Evolutionary conservation across 2,113 vertebrate genomes (phyloP).

Genomic region (Isichthys henryi): DNA sequence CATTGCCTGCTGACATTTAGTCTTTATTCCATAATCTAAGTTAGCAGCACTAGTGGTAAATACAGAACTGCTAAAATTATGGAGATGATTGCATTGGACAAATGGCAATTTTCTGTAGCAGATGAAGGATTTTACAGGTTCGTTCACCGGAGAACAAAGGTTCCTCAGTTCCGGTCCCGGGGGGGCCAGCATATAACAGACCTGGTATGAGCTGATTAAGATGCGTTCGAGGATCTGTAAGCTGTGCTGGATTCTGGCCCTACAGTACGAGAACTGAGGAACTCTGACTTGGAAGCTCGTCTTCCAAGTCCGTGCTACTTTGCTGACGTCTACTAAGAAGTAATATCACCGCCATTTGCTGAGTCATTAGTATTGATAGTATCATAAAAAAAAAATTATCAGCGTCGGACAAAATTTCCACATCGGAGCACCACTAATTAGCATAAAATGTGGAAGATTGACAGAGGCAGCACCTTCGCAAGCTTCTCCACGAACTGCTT

Average conservation of each 20-base stretch:
- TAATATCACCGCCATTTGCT: not conserved
- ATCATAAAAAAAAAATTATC: not conserved
- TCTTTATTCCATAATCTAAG: not conserved
- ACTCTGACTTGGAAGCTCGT: not conserved
- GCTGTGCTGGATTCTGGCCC: not conserved
- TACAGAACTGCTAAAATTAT: not conserved
- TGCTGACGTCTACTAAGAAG: not conserved
- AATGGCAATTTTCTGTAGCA: not conserved
- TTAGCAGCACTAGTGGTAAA: not conserved
- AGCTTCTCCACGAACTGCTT: slow-evolving; percentile 95
- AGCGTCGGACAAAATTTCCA: not conserved
- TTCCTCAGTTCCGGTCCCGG: not conserved
- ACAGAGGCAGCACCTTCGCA: slow-evolving; percentile 69
- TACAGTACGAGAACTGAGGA: not conserved
- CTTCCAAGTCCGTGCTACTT: too few species aligned
- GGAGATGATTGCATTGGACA: not conserved
- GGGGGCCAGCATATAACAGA: not conserved
- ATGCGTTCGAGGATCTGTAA: not conserved
- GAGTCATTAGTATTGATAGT: not conserved
- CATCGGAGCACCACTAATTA: too few species aligned
- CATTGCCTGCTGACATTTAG: not conserved
- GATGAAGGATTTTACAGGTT: not conserved
- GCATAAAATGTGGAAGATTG: not conserved
- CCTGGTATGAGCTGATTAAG: not conserved
- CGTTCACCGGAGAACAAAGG: not conserved